Percentiles rank a stretch among this genome's conserved stretches.
phyloP scores from a whole-genome alignment of 2,113 vertebrate genomes.

The Euleptes europaea region DNA sequence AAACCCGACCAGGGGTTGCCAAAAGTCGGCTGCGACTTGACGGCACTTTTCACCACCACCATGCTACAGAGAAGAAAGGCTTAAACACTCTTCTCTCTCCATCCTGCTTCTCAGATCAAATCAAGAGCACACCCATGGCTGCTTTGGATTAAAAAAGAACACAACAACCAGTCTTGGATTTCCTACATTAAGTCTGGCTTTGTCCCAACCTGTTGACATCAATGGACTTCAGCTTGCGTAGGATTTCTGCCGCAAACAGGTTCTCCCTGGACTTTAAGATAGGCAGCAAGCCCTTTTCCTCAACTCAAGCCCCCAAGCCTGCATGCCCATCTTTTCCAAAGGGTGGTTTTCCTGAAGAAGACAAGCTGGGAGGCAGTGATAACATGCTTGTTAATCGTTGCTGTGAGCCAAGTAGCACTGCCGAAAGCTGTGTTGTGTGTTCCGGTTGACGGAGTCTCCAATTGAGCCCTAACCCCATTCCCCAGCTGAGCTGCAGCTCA shows the following conservation, averaged over 20 bases:
- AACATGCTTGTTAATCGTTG: conserved; percentile 34
- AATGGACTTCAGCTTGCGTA: too few species aligned
- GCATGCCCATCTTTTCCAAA: conserved; percentile 16
- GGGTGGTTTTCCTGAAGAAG: conserved; percentile 19
- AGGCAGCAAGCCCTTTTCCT: background rate
- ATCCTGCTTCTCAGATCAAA: too few species aligned
- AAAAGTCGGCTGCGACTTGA: too few species aligned
- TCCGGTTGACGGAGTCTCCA: conserved; percentile 3
- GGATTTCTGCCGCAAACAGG: background rate
- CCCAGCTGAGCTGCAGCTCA: background rate
- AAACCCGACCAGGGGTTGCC: too few species aligned
- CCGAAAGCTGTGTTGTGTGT: conserved; percentile 6
- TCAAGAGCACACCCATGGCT: too few species aligned
- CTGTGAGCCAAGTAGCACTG: background rate
- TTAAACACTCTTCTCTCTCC: too few species aligned
- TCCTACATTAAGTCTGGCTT: too few species aligned
- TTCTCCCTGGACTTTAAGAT: background rate
- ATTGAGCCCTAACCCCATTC: conserved; percentile 7
- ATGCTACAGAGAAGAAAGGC: too few species aligned
- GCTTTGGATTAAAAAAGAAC: too few species aligned
- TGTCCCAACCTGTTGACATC: too few species aligned
- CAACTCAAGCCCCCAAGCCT: background rate
- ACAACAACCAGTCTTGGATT: too few species aligned
- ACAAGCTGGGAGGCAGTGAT: background rate
- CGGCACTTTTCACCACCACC: too few species aligned